Evolutionary conservation across 2,888 invertebrate species (phyloP).

Genomic region (Pilophorus perplexus): DNA sequence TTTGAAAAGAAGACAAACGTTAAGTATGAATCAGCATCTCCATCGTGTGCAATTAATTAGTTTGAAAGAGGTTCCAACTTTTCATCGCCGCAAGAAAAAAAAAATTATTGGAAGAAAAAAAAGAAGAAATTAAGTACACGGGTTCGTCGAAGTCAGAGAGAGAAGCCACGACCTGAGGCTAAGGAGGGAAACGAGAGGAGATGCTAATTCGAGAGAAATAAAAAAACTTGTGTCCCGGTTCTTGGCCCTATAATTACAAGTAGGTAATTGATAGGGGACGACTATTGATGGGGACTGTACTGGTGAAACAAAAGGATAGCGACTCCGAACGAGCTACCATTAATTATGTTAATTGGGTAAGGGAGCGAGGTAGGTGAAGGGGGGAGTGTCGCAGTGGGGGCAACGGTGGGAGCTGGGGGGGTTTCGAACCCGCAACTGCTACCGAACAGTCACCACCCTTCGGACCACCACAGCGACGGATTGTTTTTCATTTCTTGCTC

Average conservation of each 20-base stretch:
- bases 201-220: constrained; percentile 34
- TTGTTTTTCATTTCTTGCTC: no score
- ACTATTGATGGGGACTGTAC: constrained; percentile 30
- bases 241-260: constrained; percentile 37
- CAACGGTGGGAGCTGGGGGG: neutral
- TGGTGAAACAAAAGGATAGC: constrained; percentile 40
- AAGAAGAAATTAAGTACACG: neutral
- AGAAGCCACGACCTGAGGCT: neutral
- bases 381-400: neutral
- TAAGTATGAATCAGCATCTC: no score
- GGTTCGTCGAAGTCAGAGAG: neutral
- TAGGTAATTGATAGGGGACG: constrained; percentile 35
- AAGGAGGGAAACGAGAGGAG: constrained; percentile 11
- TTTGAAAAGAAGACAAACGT: no score
- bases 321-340: constrained; percentile 41
- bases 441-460: constrained; percentile 13
- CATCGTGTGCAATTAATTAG: constrained; percentile 9
- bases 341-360: constrained; percentile 44
- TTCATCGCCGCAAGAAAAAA: neutral
- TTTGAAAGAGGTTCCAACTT: neutral
- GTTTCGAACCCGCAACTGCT: constrained; percentile 12
- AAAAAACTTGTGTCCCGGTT: constrained; percentile 34
- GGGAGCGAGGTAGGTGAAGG: neutral
- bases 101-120: neutral
- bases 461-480: no score